Conservation (phyloP, 2,113 vertebrate species). For the Anas platyrhynchos region DNA sequence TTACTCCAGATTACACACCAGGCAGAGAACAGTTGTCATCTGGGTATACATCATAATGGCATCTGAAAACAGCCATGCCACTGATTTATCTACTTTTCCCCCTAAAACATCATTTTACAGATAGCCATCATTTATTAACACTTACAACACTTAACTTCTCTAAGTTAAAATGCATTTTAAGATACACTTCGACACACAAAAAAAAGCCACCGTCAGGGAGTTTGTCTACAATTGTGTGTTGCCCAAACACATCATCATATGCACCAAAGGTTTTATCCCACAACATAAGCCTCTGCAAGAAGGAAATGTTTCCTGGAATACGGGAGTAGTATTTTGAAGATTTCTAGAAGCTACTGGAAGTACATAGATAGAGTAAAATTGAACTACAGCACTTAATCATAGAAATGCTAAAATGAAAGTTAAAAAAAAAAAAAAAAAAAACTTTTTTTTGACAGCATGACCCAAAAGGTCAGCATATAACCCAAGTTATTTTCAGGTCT, state of each 20-base stretch:
- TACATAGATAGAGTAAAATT: not conserved
- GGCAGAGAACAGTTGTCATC: not conserved
- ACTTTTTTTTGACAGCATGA: not conserved
- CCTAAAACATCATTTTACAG: not conserved
- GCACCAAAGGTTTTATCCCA: not conserved
- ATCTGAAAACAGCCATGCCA: not conserved
- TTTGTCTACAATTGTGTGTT: not conserved
- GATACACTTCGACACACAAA: not conserved
- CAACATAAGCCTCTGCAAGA: not conserved
- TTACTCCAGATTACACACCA: not conserved
- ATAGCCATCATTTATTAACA: not conserved
- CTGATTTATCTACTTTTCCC: not conserved
- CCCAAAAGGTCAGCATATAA: not conserved
- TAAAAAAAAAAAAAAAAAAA: not conserved
- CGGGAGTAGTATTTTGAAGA: not conserved
- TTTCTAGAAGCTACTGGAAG: not conserved
- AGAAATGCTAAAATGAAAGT: not conserved
- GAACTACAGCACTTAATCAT: not conserved
- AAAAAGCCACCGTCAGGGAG: not conserved
- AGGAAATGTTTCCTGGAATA: not conserved
- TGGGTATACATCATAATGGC: not conserved
- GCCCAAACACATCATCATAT: not conserved
- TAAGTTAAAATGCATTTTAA: conserved; percentile 12
- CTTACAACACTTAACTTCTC: not conserved
- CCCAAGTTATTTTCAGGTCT: not conserved